phyloP scores from a whole-genome alignment of 2,113 vertebrate species.

The Pseudonaja textilis region DNA sequence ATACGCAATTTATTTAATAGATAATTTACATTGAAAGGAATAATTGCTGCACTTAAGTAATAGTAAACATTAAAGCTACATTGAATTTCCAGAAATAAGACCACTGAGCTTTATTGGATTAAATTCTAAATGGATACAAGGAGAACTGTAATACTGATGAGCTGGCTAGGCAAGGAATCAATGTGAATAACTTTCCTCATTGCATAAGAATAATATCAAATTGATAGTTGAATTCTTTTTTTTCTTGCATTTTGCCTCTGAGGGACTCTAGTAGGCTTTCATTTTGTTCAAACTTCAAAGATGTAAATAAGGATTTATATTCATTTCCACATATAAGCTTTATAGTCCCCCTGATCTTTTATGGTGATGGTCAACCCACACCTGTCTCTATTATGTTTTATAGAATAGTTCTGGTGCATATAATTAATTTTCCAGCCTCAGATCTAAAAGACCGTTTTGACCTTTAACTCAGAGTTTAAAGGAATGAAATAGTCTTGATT shows the following conservation, averaged over 20 bases:
- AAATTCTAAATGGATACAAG: not conserved
- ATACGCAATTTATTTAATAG: conserved; percentile 47
- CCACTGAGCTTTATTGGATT: not conserved
- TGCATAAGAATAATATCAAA: not conserved
- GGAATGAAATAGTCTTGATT: not conserved
- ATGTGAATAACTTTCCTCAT: conserved; percentile 2
- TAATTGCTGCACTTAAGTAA: conserved; percentile 29
- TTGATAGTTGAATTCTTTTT: conserved; percentile 2
- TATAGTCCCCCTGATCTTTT: not conserved
- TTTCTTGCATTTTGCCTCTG: not conserved
- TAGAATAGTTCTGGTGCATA: fast-evolving
- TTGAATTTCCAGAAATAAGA: not conserved
- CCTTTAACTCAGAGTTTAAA: not conserved
- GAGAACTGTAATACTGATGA: not conserved
- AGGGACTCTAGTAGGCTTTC: not conserved
- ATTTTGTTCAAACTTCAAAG: not conserved
- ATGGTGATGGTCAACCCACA: not conserved
- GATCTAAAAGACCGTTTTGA: not conserved
- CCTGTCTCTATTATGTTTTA: not conserved
- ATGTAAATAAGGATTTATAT: not conserved
- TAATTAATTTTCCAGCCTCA: not conserved
- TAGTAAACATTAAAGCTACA: not conserved
- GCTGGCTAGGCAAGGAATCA: conserved; percentile 15
- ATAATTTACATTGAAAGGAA: conserved; percentile 46
- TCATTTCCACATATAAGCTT: not conserved